Conservation (phyloP, 1,140 invertebrate genomes). For the Phenacoccus solenopsis region DNA sequence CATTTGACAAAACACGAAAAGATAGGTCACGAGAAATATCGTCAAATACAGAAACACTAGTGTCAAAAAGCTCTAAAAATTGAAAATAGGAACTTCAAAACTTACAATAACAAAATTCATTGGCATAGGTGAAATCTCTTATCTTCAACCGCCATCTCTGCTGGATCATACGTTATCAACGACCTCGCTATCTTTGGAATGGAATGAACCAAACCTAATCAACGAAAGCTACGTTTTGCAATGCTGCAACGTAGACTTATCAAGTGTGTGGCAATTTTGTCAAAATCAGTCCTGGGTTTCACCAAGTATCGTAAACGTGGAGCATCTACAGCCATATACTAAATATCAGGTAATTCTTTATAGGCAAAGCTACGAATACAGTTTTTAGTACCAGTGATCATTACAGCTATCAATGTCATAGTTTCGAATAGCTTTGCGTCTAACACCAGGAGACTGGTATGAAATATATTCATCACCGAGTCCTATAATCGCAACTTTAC, state of each 20-base stretch:
- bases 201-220: constrained; percentile 44
- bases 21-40: too few relatives aligned
- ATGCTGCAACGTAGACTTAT: constrained; percentile 54
- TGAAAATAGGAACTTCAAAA: background rate
- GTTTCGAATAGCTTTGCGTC: constrained; percentile 62
- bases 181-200: constrained; percentile 63
- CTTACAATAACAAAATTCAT: background rate
- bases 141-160: constrained; percentile 55
- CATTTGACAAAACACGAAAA: too few relatives aligned
- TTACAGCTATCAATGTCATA: constrained; percentile 36
- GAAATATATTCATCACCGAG: constrained; percentile 63
- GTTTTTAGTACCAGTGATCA: background rate
- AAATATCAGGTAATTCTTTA: constrained; percentile 61
- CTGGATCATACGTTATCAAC: constrained; percentile 58
- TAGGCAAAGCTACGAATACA: background rate
- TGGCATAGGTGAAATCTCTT: constrained; percentile 47
- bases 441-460: constrained; percentile 41
- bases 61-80: too few relatives aligned
- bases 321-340: constrained; percentile 70
- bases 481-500: constrained; percentile 62
- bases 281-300: constrained; percentile 50
- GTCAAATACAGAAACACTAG: too few relatives aligned
- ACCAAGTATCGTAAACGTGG: constrained; percentile 51
- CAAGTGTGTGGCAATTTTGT: constrained; percentile 58
- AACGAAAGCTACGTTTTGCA: constrained; percentile 59